A percentile compares a stretch with the other conserved stretches of the same genome.
Evolutionary conservation across 2,113 vertebrate species (phyloP).

Genomic region (Myrmecobius fasciatus): DNA sequence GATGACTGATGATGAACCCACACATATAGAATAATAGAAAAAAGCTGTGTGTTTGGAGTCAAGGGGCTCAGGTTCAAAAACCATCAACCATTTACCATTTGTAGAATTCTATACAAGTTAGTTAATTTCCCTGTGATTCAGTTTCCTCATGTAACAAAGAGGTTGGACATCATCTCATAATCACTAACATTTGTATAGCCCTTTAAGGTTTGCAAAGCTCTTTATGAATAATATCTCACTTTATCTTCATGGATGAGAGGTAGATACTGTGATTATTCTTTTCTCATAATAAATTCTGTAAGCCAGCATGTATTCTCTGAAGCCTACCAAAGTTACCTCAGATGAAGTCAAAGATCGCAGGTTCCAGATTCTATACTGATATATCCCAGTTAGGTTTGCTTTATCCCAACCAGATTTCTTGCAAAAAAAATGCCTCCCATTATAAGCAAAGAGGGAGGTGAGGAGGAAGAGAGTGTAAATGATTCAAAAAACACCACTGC

Average conservation of each 20-base stretch:
- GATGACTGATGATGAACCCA: not conserved
- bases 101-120: not conserved
- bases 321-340: not conserved
- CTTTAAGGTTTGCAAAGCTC: not conserved
- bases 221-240: not conserved
- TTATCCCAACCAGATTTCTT: not conserved
- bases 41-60: not conserved
- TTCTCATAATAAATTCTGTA: not conserved
- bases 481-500: not conserved
- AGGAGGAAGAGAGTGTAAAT: not conserved
- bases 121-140: not conserved
- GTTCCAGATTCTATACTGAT: not conserved
- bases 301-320: not conserved
- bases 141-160: not conserved
- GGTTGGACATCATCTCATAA: not conserved
- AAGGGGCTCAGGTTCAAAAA: not conserved
- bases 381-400: not conserved
- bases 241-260: not conserved
- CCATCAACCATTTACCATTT: not conserved
- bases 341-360: not conserved
- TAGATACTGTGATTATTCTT: not conserved
- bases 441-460: not conserved
- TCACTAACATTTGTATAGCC: not conserved
- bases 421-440: not conserved
- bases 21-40: not conserved